These are phyloP conservation scores for Halictus rubicundus DNA, from an alignment of 1,140 invertebrate genomes.

Conservation along the genomic window DNA sequence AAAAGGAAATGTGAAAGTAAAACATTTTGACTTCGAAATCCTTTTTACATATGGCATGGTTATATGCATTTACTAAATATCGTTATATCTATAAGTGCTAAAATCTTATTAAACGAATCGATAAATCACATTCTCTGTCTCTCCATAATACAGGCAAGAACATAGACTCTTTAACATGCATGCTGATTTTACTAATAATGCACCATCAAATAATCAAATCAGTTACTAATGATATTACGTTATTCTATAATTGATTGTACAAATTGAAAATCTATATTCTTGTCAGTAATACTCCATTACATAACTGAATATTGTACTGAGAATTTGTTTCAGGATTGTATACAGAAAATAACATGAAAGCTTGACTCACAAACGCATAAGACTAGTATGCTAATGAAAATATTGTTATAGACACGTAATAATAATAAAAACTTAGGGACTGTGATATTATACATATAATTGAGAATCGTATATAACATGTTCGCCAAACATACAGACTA, in stretches of 20 bases:
- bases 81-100: slow-evolving; percentile 1
- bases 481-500: not conserved
- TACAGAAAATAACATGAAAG: not conserved
- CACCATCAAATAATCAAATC: not conserved
- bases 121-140: slow-evolving; percentile 4
- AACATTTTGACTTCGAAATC: slow-evolving; percentile 2
- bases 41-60: not conserved
- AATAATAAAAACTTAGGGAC: not conserved
- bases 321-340: not conserved
- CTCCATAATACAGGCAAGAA: not conserved
- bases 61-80: not conserved
- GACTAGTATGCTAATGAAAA: not conserved
- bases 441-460: not conserved
- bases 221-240: not conserved
- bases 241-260: not conserved
- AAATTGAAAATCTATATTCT: not conserved
- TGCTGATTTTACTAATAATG: not conserved
- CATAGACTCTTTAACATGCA: not conserved
- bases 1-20: not conserved
- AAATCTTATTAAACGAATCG: slow-evolving; percentile 2
- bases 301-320: not conserved
- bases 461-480: not conserved
- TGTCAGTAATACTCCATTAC: not conserved
- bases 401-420: not conserved
- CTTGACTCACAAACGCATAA: not conserved